These are phyloP conservation scores for Diadegma fenestrale DNA, from an alignment of 2,888 invertebrate species.

Conservation along the genomic window DNA sequence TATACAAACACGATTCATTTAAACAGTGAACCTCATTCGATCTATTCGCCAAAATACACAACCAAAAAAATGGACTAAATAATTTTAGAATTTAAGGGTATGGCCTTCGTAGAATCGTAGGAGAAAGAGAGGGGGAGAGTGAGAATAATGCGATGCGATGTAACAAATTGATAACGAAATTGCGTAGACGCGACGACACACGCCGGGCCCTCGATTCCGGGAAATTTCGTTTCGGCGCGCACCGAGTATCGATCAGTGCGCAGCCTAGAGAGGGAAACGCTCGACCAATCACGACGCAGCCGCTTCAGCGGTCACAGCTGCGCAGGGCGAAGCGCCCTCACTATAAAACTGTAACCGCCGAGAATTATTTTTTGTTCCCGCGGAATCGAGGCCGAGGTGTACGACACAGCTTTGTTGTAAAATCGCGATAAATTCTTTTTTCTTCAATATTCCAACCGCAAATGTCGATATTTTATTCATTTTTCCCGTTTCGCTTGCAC, in stretches of 20 bases:
- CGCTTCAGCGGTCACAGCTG: not conserved
- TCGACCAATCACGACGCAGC: not conserved
- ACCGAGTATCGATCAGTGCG: not conserved
- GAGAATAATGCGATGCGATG: constrained; percentile 29
- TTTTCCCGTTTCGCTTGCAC: constrained; percentile 31
- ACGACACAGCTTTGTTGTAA: constrained; percentile 72
- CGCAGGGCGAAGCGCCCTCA: not conserved
- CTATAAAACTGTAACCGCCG: not conserved
- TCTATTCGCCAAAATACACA: constrained; percentile 53
- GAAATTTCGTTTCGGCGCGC: not conserved
- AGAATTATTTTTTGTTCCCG: not conserved
- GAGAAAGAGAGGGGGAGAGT: constrained; percentile 47
- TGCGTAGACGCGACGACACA: constrained; percentile 50
- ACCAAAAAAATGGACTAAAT: constrained; percentile 19
- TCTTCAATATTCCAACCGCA: constrained; percentile 41
- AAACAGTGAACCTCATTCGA: constrained; percentile 49
- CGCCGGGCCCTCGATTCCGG: constrained; percentile 13
- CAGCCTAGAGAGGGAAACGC: not conserved
- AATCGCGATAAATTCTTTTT: constrained; percentile 68
- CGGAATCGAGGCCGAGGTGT: constrained; percentile 5
- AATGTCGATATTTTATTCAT: constrained; percentile 75
- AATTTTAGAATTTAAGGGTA: constrained; percentile 71
- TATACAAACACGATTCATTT: constrained; percentile 48
- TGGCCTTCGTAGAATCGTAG: constrained; percentile 73
- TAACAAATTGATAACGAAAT: constrained; percentile 59